Conservation (phyloP, 2,797 vertebrate genomes). For the Hoplostethus atlanticus region DNA sequence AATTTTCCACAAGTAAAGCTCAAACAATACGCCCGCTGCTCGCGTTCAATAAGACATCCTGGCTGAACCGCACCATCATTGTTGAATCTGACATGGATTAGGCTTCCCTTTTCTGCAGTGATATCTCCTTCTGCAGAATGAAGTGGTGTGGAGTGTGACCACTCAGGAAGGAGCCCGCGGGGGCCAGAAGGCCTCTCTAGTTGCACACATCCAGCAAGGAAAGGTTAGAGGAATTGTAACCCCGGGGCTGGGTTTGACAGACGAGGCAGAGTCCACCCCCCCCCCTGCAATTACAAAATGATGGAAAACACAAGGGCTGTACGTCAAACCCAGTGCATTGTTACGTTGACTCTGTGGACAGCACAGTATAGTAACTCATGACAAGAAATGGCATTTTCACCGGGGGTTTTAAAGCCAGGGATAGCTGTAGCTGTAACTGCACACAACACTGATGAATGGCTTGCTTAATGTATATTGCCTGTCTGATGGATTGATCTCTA, state of each 20-base stretch:
- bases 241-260: neutral
- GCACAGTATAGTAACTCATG: neutral
- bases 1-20: constrained; percentile 74
- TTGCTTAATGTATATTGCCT: constrained; percentile 4
- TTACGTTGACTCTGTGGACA: neutral
- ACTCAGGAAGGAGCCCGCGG: neutral
- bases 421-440: too few species aligned
- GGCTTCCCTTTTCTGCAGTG: constrained; percentile 41
- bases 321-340: neutral
- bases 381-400: neutral
- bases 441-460: neutral
- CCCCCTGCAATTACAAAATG: neutral
- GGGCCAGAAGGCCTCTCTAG: constrained; percentile 3
- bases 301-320: constrained; percentile 9
- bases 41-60: constrained; percentile 57
- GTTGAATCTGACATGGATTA: constrained; percentile 68
- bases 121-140: constrained; percentile 20
- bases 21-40: constrained; percentile 70
- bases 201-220: constrained; percentile 13
- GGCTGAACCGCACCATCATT: constrained; percentile 59
- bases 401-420: neutral
- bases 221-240: constrained; percentile 5
- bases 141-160: constrained; percentile 33
- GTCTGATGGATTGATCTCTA: constrained; percentile 7
- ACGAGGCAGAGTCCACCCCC: neutral